Evolutionary conservation across 2,888 invertebrate species (phyloP), one percentile per base, ranked within the genome.

Genomic region (Microctonus aethiopoides): DNA sequence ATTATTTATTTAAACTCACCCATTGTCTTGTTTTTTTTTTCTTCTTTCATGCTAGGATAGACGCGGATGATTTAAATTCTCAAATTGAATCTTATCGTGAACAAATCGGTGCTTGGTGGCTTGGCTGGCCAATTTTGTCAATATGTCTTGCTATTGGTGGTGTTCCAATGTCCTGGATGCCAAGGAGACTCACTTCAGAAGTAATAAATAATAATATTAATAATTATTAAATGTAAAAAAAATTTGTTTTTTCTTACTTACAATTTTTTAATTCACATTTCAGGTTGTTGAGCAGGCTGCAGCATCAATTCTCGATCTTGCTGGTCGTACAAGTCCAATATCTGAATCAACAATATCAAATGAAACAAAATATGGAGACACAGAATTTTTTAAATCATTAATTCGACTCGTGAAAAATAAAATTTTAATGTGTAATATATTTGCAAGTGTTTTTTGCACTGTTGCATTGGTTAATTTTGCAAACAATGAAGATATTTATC

Each of bases 221-320:
- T 7, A 63, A 34, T 51, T 29, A 57, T 24, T 22, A 36, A 59
- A 29, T 29, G 3, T 29, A 29, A 29, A 29, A 65, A n/a, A 26
- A 39, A 56, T 16, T 46, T 41, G 32, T 36, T 24, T 26, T 63
- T 29, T 52, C 4, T 5, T 24, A 1, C 36, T 51, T 24, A 34
- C 2, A 24, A 22, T 64, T 13, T 16, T 20, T 51, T 67, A 41
- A n/a, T n/a, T n/a, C n/a, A n/a, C n/a, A n/a, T n/a, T 62, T 10
- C 84, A 89, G 67, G 85, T 90, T 0, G 87, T 91, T 46, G 88
- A 89, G 76, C 88, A 89, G 80, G 89, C 90, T 0, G 90, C 90
- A 0, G 89, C 89, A 52, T 87, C 89, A 10, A 88, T 91, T 41
- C 81, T 91, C 9, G 80, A 84, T 86, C 86, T 26, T 79, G 85